Base-by-base conservation (phyloP, 2,113 vertebrate species). In the Ophiodon elongatus region DNA sequence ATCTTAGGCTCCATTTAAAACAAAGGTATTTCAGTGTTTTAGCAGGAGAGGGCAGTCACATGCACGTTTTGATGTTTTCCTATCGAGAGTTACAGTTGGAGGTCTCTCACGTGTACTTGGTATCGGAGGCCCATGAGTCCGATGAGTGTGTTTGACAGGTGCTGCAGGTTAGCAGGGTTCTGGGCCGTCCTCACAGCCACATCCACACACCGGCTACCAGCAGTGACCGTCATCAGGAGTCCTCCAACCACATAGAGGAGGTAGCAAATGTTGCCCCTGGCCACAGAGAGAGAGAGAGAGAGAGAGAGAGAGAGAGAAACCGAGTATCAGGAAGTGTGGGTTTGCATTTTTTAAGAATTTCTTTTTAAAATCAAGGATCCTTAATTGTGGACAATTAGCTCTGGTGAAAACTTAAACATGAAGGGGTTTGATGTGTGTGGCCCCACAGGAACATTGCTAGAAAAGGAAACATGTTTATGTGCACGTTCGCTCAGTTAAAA, bases 181-280 rank as follows among this genome's bases (percentile, higher is more conserved):
- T 82, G 84, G 14, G 64, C 77, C 19, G 10, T 60, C 41, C 31
- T 76, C 59, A 89, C 27, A 43, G 67, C 88, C 41, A 37, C 73
- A 0, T 88, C 87, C 67, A 89, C 66, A 35, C 79, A 89, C 14
- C 1, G 27, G 25, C 79, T 10, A 0, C 85, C 77, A n/a, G 83
- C 83, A 2, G 87, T 73, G 67, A 50, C 77, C 0, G 78, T 73
- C 83, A 84, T 45, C 72, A 90, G 25, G 17, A 92, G 78, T 0
- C 83, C 85, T 8, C 85, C 89, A 2, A n/a, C 73, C 11, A 54
- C 75, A 11, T 47, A 87, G 1, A 83, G 37, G 56, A 90, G n/a
- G 13, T 64, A 50, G 57, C 73, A 50, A 2, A 89, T 47, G 11
- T 45, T 73, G 73, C 65, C 62, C 69, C 86, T 85, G 60, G 14